phyloP scores from a whole-genome alignment of 1,140 invertebrate genomes.

The Neuroterus valhalla region DNA sequence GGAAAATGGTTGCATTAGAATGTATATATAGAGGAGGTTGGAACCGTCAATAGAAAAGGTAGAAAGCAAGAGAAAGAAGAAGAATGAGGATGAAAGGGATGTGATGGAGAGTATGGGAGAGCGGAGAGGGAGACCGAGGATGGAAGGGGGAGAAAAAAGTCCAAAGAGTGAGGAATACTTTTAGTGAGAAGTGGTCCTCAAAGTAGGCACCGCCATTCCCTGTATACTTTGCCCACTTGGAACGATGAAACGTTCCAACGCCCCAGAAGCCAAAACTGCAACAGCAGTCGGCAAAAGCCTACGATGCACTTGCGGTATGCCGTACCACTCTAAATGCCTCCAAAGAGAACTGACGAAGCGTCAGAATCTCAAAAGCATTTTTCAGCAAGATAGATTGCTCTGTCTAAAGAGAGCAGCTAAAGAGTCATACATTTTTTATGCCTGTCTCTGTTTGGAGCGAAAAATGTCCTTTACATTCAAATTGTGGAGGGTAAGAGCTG shows the following conservation, averaged over 20 bases:
- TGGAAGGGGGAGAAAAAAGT: slow-evolving; percentile 10
- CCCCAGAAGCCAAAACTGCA: slow-evolving; percentile 55
- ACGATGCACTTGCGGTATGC: slow-evolving; percentile 54
- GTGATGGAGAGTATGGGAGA: background rate
- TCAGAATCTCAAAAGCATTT: slow-evolving; percentile 47
- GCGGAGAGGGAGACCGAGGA: slow-evolving; percentile 36
- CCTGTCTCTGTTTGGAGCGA: background rate
- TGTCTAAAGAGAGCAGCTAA: slow-evolving; percentile 16
- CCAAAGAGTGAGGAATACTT: slow-evolving; percentile 39
- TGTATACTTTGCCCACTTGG: slow-evolving; percentile 48
- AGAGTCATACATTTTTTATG: background rate
- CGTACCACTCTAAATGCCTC: slow-evolving; percentile 47
- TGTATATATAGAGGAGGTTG: too few species aligned
- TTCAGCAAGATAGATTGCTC: slow-evolving; percentile 47
- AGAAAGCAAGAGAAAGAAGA: background rate
- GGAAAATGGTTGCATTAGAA: too few species aligned
- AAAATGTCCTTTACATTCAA: too few species aligned
- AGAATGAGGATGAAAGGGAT: background rate
- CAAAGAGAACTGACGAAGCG: slow-evolving; percentile 50
- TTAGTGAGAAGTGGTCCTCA: slow-evolving; percentile 49
- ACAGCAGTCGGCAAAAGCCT: slow-evolving; percentile 51
- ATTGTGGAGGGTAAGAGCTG: too few species aligned
- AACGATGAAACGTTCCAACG: slow-evolving; percentile 54
- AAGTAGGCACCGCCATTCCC: slow-evolving; percentile 44
- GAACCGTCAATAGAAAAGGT: too few species aligned